Evolutionary conservation across 2,797 vertebrate species (phyloP), one percentile per base, ranked within the genome.

Genomic region (Eulemur coronatus): DNA sequence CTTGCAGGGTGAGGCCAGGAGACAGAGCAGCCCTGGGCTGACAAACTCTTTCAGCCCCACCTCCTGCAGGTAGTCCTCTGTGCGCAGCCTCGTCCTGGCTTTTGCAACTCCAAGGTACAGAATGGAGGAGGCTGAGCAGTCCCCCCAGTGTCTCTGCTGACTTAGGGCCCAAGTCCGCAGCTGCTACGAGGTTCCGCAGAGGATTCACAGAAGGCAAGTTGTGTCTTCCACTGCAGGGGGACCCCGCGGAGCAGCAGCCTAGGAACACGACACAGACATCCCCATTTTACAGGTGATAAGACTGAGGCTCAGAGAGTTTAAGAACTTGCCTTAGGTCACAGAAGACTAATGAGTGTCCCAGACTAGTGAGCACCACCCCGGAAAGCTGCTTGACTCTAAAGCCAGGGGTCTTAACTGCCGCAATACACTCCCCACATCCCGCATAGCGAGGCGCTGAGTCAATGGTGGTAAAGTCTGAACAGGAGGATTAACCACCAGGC

Each of bases 21-120:
- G 59, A 70, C 14, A 89, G 33, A 84, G 18, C 52, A 84, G 41
- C 28, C 10, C 38, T 41, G 15, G 14, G n/a, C 30, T 50, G 72
- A 72, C 38, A 50, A 14, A n/a, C 2, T 30, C 14, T 50, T 33
- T 82, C 20, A 70, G 80, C 14, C 35, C 41, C 7, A 35, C 81
- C 38, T 89, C 57, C 55, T 93, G 75, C 46, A 93, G 79, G 91
- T 70, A 55, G 73, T 38, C 85, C 55, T 65, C 90, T 3, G 2
- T 75, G 75, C 55, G 87, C 57, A 38, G 38, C 46, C 70, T 10
- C 14, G 5, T 43, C 55, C 33, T 41, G n/a, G 48, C 22, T 94
- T 55, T 75, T 35, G 17, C 2, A 43, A 57, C 46, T 73, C 41
- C 0, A 7, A 95, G n/a, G 65, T 13, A n/a, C 4, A 70, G 63